A percentile compares a stretch with the other conserved stretches of the same genome.
These are phyloP conservation scores for Barbus barbus DNA, from an alignment of 2,113 vertebrate species.

Conservation along the genomic window DNA sequence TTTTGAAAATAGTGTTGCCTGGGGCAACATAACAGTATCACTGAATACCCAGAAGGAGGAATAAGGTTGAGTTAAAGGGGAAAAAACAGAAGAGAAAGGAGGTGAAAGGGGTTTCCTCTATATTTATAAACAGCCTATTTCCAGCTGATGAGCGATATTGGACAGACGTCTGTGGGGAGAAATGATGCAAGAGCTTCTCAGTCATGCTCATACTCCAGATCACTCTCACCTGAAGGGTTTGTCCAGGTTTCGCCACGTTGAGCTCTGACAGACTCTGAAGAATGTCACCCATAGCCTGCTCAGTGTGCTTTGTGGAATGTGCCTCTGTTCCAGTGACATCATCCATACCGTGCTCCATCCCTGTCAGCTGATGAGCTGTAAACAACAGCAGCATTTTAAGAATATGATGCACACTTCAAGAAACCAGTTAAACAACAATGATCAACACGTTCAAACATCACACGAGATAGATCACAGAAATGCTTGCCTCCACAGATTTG, in stretches of 20 bases:
- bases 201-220: not conserved
- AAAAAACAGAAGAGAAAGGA: not conserved
- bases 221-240: slow-evolving; percentile 70
- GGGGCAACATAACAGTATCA: slow-evolving; percentile 16
- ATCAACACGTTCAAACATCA: not conserved
- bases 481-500: not conserved
- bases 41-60: not conserved
- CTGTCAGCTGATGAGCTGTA: slow-evolving; percentile 71
- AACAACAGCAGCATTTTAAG: slow-evolving; percentile 35
- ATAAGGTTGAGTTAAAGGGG: not conserved
- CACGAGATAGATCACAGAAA: not conserved
- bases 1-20: not conserved
- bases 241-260: slow-evolving; percentile 73
- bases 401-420: not conserved
- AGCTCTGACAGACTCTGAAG: slow-evolving; percentile 77
- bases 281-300: slow-evolving; percentile 77
- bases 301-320: slow-evolving; percentile 50
- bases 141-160: not conserved
- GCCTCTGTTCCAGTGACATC: slow-evolving; percentile 59
- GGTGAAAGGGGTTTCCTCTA: not conserved
- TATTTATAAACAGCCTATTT: slow-evolving; percentile 1
- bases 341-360: slow-evolving; percentile 55
- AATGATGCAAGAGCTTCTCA: not conserved
- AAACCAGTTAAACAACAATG: not conserved
- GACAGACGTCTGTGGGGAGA: not conserved